Percentiles rank a stretch among this genome's conserved stretches.
phyloP scores from a whole-genome alignment of 2,797 vertebrate genomes.

The Brotogeris chrysoptera region DNA sequence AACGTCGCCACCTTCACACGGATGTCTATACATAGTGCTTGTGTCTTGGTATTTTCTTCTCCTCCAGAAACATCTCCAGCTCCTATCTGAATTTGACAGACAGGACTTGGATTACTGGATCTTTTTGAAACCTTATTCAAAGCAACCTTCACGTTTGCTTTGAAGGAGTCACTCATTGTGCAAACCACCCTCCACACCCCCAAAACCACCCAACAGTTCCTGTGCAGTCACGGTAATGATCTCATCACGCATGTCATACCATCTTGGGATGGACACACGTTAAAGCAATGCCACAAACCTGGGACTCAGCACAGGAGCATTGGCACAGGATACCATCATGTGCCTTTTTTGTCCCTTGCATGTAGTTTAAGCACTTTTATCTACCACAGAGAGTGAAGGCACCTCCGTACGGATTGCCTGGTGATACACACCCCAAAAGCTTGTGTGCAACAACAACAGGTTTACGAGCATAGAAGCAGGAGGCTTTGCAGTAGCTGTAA shows the following conservation, averaged over 20 bases:
- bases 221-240: not conserved
- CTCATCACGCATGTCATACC: fast-evolving
- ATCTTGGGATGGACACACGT: fast-evolving
- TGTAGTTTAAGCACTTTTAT: not conserved
- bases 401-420: fast-evolving
- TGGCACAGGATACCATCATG: not conserved
- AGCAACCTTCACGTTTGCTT: not conserved
- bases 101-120: not conserved
- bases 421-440: not conserved
- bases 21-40: constrained; percentile 52
- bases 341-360: not conserved
- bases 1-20: constrained; percentile 63
- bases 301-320: not conserved
- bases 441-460: not conserved
- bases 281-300: fast-evolving
- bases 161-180: not conserved
- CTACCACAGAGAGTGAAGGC: not conserved
- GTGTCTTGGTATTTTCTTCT: constrained; percentile 52
- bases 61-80: constrained; percentile 36
- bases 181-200: not conserved
- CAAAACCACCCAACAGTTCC: fast-evolving
- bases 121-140: not conserved
- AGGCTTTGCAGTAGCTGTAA: not conserved
- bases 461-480: not conserved
- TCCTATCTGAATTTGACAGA: constrained; percentile 39